Evolutionary conservation across 1,140 invertebrate genomes (phyloP).

Genomic region (Megathymus violae): DNA sequence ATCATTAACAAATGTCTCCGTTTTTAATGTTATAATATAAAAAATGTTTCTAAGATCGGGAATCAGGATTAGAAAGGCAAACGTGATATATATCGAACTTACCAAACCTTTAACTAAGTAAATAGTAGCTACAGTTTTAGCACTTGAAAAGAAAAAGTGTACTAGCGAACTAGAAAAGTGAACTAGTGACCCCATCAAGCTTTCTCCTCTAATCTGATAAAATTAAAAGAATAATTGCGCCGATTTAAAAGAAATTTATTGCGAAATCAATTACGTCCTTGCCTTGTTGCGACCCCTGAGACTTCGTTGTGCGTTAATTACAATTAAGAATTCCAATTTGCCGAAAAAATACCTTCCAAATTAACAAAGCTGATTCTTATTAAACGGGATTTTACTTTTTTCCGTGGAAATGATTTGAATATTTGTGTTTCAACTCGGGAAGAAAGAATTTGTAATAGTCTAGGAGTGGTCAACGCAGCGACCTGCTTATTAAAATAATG

Average conservation of each 20-base stretch:
- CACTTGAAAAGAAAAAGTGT: too few species aligned
- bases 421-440: constrained; percentile 14
- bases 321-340: constrained; percentile 47
- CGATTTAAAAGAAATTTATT: constrained; percentile 35
- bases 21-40: neutral
- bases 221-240: constrained; percentile 31
- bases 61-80: too few species aligned
- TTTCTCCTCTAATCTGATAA: constrained; percentile 27
- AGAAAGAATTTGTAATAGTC: constrained; percentile 7
- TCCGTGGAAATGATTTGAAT: constrained; percentile 10
- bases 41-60: constrained; percentile 5
- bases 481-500: neutral
- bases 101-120: too few species aligned
- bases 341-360: constrained; percentile 34
- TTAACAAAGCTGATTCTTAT: constrained; percentile 35
- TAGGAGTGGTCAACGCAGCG: neutral
- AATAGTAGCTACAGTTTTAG: too few species aligned
- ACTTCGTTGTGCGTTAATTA: constrained; percentile 38
- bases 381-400: constrained; percentile 29
- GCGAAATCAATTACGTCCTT: constrained; percentile 30
- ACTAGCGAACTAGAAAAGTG: too few species aligned
- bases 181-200: constrained; percentile 11
- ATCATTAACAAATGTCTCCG: neutral
- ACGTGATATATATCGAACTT: constrained; percentile 7
- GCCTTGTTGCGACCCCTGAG: constrained; percentile 32